Evolutionary conservation across 2,888 invertebrate genomes (phyloP).

Genomic region (Gerosis bhagava): DNA sequence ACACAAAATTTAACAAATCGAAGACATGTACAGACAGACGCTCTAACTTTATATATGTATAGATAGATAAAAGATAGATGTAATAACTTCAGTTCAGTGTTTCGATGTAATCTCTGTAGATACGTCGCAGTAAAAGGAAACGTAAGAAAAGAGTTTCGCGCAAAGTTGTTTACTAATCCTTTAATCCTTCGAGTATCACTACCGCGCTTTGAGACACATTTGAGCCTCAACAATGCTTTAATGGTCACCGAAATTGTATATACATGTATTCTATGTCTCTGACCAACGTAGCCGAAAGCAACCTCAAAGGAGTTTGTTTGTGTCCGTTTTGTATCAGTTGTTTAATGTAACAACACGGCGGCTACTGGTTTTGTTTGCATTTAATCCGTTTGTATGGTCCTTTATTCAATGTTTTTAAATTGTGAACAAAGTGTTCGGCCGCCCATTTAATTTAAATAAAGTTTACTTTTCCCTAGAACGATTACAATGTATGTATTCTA

Average conservation of each 20-base stretch:
- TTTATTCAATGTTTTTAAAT: conserved; percentile 61
- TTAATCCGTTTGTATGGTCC: conserved; percentile 74
- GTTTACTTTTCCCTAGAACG: conserved; percentile 27
- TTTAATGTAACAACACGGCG: conserved; percentile 64
- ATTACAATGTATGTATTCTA: conserved; percentile 11
- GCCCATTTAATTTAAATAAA: conserved; percentile 38
- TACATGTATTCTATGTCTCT: conserved; percentile 39
- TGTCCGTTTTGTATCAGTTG: conserved; percentile 66
- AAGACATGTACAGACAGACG: too few species aligned
- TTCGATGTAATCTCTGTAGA: background rate
- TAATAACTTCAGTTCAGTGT: too few species aligned
- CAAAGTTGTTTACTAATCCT: conserved; percentile 71
- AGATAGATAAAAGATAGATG: too few species aligned
- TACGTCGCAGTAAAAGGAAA: conserved; percentile 36
- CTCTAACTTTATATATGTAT: too few species aligned
- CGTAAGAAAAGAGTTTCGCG: conserved; percentile 53
- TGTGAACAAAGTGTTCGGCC: conserved; percentile 46
- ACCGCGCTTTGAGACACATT: conserved; percentile 49
- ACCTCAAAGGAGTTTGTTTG: conserved; percentile 72
- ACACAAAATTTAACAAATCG: too few species aligned
- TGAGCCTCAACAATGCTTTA: conserved; percentile 54
- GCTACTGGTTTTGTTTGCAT: conserved; percentile 69
- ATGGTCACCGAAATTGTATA: conserved; percentile 63
- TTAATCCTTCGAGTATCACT: conserved; percentile 73
- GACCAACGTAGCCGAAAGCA: conserved; percentile 45